phyloP scores from a whole-genome alignment of 2,888 invertebrate genomes.

The Graphium colonna region DNA sequence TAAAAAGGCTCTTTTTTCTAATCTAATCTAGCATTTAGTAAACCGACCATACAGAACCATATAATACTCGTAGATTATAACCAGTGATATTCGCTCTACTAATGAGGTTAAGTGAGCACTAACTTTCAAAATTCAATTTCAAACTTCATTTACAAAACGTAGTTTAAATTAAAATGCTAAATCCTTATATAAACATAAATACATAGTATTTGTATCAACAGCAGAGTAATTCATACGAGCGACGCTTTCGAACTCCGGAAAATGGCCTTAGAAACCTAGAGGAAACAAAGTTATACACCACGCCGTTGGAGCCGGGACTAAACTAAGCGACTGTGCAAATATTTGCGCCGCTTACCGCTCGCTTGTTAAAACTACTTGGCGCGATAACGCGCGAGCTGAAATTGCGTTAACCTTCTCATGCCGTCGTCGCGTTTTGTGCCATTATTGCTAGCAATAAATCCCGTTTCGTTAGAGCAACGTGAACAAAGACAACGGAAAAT shows the following conservation, averaged over 20 bases:
- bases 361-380: slow-evolving; percentile 47
- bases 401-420: slow-evolving; percentile 33
- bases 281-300: slow-evolving; percentile 19
- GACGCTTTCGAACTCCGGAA: slow-evolving; percentile 5
- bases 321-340: slow-evolving; percentile 34
- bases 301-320: slow-evolving; percentile 11
- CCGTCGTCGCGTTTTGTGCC: slow-evolving; percentile 17
- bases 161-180: background rate
- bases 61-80: too few species aligned
- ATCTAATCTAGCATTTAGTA: too few species aligned
- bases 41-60: too few species aligned
- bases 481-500: slow-evolving; percentile 1
- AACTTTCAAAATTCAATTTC: too few species aligned
- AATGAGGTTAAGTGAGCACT: too few species aligned
- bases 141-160: slow-evolving; percentile 1
- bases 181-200: background rate
- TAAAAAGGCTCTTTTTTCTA: too few species aligned
- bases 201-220: background rate
- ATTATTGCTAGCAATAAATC: slow-evolving; percentile 1
- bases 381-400: slow-evolving; percentile 42
- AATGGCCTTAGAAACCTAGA: slow-evolving; percentile 13
- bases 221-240: background rate
- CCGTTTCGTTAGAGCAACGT: background rate
- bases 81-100: too few species aligned
- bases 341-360: slow-evolving; percentile 41